Conservation (phyloP, 2,113 vertebrate genomes). For the Xiphophorus hellerii region DNA sequence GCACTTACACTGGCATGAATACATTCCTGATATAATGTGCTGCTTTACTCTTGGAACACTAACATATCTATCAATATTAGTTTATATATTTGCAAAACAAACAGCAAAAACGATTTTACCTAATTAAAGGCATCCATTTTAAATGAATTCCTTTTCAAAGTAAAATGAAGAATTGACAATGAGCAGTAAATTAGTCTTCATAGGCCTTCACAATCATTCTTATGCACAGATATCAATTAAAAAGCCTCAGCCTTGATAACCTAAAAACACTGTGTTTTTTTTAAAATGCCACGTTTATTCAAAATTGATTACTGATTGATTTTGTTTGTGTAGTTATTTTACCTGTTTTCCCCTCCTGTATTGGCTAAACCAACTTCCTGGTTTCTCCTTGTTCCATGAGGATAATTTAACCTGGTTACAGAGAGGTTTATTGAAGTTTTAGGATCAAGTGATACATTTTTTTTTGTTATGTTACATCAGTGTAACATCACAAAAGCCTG, state of each 20-base stretch:
- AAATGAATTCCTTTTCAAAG: too few relatives aligned
- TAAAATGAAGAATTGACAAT: neutral
- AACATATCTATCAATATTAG: neutral
- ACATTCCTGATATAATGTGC: neutral
- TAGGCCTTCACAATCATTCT: neutral
- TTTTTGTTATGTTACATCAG: conserved; percentile 1
- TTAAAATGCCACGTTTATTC: neutral
- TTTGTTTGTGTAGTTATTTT: conserved; percentile 24
- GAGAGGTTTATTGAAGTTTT: conserved; percentile 16
- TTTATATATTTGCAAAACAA: neutral
- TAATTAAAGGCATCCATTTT: too few relatives aligned
- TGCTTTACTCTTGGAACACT: neutral
- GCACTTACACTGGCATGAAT: neutral
- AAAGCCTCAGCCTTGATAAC: neutral
- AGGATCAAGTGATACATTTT: conserved; percentile 38
- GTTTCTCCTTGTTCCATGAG: conserved; percentile 89
- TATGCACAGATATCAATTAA: neutral
- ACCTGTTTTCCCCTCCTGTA: conserved; percentile 91
- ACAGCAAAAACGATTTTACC: neutral
- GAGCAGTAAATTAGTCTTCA: neutral
- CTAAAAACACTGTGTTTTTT: neutral
- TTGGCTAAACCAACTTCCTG: conserved; percentile 90
- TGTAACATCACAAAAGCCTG: conserved; percentile 27
- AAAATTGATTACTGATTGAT: conserved; percentile 4
- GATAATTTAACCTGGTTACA: conserved; percentile 86